Conservation (phyloP, 1,140 invertebrate species). For the Macrobrachium rosenbergii region DNA sequence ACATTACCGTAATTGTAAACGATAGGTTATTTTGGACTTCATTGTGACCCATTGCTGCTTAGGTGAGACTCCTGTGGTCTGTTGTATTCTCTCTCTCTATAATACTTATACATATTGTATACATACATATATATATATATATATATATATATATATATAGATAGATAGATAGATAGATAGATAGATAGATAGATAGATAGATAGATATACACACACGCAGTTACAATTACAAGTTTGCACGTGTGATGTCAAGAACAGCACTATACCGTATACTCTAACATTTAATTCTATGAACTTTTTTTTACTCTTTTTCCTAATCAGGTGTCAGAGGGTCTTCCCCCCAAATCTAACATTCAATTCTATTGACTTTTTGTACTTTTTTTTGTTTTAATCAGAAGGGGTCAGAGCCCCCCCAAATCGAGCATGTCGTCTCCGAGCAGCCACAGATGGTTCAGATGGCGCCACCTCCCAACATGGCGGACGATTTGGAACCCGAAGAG, state of each 20-base stretch:
- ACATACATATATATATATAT: constrained; percentile 2
- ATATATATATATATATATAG: constrained; percentile 1
- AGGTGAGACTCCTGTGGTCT: too few species aligned
- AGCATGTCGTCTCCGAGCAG: constrained; percentile 59
- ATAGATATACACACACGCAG: neutral
- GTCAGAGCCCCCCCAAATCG: constrained; percentile 54
- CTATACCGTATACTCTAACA: neutral
- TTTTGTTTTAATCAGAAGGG: constrained; percentile 47
- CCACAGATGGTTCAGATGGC: constrained; percentile 60
- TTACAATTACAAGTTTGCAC: too few species aligned
- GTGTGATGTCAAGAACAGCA: neutral
- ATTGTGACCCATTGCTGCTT: too few species aligned
- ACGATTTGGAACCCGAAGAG: constrained; percentile 44
- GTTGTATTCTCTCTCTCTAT: too few species aligned
- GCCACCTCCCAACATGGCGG: constrained; percentile 54
- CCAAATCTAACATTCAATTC: constrained; percentile 14
- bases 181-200: neutral
- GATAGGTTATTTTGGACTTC: too few species aligned
- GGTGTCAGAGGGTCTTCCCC: constrained; percentile 51
- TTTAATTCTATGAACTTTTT: neutral
- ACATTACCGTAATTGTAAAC: too few species aligned
- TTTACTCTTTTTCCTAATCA: neutral
- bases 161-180: neutral
- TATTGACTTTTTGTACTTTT: neutral
- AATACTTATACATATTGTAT: too few species aligned